A percentile compares a stretch with the other conserved stretches of the same genome.
These are phyloP conservation scores for Osmerus eperlanus DNA, from an alignment of 2,113 vertebrate genomes.

Conservation along the genomic window DNA sequence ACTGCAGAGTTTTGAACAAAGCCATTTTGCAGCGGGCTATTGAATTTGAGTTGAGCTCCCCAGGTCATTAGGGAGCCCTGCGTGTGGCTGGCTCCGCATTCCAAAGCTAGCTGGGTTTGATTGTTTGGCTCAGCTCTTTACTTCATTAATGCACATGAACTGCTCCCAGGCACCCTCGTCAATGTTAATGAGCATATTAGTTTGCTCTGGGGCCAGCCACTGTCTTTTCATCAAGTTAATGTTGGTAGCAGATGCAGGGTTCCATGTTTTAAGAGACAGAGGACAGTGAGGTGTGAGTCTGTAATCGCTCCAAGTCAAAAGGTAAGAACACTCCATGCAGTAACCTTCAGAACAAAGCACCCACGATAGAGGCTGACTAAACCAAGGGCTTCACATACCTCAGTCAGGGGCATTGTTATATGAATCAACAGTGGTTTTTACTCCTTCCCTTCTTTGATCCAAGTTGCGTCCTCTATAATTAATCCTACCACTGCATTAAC, in stretches of 20 bases:
- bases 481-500: slow-evolving; percentile 55
- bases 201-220: slow-evolving; percentile 54
- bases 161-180: slow-evolving; percentile 60
- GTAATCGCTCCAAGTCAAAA: slow-evolving; percentile 37
- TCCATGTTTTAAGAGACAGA: slow-evolving; percentile 29
- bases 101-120: slow-evolving; percentile 47
- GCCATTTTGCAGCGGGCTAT: slow-evolving; percentile 41
- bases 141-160: slow-evolving; percentile 71
- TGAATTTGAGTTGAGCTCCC: slow-evolving; percentile 55
- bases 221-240: slow-evolving; percentile 69
- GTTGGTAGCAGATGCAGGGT: slow-evolving; percentile 52
- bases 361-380: too few relatives aligned
- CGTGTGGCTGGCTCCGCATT: slow-evolving; percentile 56
- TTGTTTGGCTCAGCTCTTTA: slow-evolving; percentile 61
- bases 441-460: slow-evolving; percentile 39
- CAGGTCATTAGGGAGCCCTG: slow-evolving; percentile 61
- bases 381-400: too few relatives aligned
- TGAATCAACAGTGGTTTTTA: slow-evolving; percentile 8
- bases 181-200: slow-evolving; percentile 72
- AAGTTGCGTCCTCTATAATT: slow-evolving; percentile 34
- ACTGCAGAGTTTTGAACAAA: slow-evolving; percentile 31
- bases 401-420: slow-evolving; percentile 1
- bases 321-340: slow-evolving; percentile 13
- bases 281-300: slow-evolving; percentile 28
- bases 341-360: too few relatives aligned